Base-by-base conservation (phyloP, 2,888 invertebrate genomes). In the Pandemis cinnamomeana region DNA sequence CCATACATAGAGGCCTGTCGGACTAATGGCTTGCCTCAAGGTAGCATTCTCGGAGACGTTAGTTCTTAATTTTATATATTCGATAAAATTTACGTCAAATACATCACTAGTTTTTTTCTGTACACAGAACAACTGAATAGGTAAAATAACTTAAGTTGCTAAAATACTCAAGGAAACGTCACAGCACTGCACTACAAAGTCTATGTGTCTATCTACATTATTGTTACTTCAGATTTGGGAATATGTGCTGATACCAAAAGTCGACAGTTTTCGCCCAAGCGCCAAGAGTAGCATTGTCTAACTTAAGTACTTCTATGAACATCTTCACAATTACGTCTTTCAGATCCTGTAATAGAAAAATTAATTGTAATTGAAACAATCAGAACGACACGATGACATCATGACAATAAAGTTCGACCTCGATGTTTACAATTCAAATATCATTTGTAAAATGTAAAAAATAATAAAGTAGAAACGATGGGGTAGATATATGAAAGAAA, bases 171-270 rank as follows among this genome's bases (percentile, higher is more conserved):
- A 8, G 10, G 13, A 2, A 10, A 55, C 11, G 27, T 58, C 58
- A 58, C 58, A 58, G 58, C 61, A 8, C 42, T 42, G 42, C n/a
- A 5, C 61, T 61, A 42, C 55, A 51, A 13, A n/a, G n/a, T 13
- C n/a, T 51, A 51, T n/a, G n/a, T 27, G 27, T 41, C n/a, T 61
- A 61, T 61, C n/a, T 6, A 61, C 7, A 61, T 13, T 41, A n/a
- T n/a, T n/a, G 0, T 27, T 27, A 58, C 27, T 58, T 58, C 5
- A 58, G 27, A 11, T 58, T 27, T 27, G 58, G 27, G 80, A 94
- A 94, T 81, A 94, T 87, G 81, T 93, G 85, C 69, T 89, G 90
- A 85, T 92, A 94, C 90, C 91, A 93, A 84, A 94, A 94, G 51
- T 91, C 91, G 4, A 94, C 89, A 0, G 92, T 85, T 78, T 91